A percentile compares a stretch with the other conserved stretches of the same genome.
phyloP scores from a whole-genome alignment of 2,797 vertebrate genomes.

The Gymnocypris eckloni region DNA sequence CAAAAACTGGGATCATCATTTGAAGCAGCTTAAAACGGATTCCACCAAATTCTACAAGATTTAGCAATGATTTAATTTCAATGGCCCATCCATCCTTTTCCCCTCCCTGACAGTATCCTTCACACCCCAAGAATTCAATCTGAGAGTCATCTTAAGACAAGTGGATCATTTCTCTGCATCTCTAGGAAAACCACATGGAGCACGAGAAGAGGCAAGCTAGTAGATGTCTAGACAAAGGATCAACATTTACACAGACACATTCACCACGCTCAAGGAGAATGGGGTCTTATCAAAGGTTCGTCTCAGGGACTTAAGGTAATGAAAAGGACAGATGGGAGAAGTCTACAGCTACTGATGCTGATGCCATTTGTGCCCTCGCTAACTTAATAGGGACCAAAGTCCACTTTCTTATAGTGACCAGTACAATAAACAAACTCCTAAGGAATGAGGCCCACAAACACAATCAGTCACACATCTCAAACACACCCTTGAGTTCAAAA shows the following conservation, averaged over 20 bases:
- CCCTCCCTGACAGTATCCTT: not conserved
- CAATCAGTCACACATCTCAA: conserved; percentile 28
- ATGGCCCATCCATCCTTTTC: not conserved
- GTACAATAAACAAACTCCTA: conserved; percentile 54
- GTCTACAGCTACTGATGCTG: conserved; percentile 63
- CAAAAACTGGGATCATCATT: not conserved
- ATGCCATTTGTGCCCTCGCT: conserved; percentile 52
- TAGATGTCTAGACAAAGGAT: conserved; percentile 47
- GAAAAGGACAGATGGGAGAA: conserved; percentile 35
- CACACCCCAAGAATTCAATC: conserved; percentile 3
- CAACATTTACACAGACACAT: conserved; percentile 52
- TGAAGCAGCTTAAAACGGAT: not conserved
- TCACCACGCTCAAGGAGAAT: conserved; percentile 28
- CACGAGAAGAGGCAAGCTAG: not conserved
- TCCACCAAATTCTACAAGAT: not conserved
- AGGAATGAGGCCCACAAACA: conserved; percentile 45
- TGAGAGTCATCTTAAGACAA: conserved; percentile 1
- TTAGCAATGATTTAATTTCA: not conserved
- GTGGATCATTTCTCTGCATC: conserved; percentile 6
- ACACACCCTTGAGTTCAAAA: conserved; percentile 34
- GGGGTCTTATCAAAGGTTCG: conserved; percentile 53
- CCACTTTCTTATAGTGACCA: conserved; percentile 45
- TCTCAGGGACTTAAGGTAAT: conserved; percentile 46
- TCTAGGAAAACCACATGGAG: not conserved
- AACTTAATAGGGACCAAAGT: conserved; percentile 61